Conservation (phyloP, 2,888 invertebrate species). For the Dione vanillae region DNA sequence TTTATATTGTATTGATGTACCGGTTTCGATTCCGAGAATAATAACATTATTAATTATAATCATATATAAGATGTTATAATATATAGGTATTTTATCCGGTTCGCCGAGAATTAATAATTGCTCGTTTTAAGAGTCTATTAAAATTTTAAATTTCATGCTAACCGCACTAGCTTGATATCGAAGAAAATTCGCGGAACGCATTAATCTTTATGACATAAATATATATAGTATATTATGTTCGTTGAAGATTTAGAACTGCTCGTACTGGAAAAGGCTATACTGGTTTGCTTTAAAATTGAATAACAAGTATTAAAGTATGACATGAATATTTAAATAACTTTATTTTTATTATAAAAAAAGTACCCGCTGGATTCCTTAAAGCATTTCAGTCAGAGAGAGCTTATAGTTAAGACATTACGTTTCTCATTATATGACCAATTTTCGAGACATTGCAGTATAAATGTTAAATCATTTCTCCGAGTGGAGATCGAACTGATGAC, state of each 20-base stretch:
- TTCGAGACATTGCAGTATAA: no score
- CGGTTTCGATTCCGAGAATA: constrained; percentile 42
- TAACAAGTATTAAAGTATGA: background rate
- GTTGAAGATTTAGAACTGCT: background rate
- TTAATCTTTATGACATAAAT: constrained; percentile 22
- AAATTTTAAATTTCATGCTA: constrained; percentile 37
- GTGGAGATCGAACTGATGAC: no score
- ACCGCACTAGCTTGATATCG: constrained; percentile 31
- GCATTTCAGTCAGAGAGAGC: no score
- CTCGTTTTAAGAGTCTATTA: constrained; percentile 39
- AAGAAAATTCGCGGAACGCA: constrained; percentile 22
- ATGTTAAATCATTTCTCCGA: no score
- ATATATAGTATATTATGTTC: constrained; percentile 8
- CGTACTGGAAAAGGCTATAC: background rate
- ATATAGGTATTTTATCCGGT: constrained; percentile 38
- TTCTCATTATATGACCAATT: no score
- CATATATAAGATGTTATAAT: constrained; percentile 11
- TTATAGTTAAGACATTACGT: no score
- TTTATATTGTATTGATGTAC: constrained; percentile 25
- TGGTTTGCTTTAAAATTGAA: background rate
- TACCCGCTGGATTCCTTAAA: no score
- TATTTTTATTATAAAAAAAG: no score
- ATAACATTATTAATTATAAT: constrained; percentile 22
- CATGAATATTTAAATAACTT: no score
- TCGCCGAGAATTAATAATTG: constrained; percentile 39